Conservation (phyloP, 2,888 invertebrate genomes). For the Ophion ellenae region DNA sequence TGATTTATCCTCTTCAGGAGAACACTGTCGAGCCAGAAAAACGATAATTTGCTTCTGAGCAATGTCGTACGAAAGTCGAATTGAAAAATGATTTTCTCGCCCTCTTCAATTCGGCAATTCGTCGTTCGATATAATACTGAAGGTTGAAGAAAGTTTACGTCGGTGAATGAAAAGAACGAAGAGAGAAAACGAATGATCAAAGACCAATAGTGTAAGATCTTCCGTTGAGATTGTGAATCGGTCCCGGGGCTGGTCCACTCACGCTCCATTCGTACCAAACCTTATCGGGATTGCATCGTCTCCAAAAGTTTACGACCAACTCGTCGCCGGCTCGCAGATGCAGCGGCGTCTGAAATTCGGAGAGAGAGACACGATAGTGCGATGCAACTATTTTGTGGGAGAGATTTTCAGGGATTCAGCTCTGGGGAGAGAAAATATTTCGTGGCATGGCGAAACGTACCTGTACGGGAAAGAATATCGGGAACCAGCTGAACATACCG, state of each 20-base stretch:
- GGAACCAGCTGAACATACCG: conserved; percentile 99
- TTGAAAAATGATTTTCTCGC: neutral
- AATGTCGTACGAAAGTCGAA: neutral
- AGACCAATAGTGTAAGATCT: conserved; percentile 89
- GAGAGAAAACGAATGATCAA: conserved; percentile 73
- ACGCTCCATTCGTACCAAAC: conserved; percentile 99
- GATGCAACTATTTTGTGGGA: neutral
- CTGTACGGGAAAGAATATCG: conserved; percentile 95
- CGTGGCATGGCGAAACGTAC: conserved; percentile 84
- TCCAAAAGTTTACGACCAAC: conserved; percentile 94
- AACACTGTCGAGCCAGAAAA: neutral
- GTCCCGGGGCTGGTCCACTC: conserved; percentile 86
- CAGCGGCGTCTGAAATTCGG: conserved; percentile 87
- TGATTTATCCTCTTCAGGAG: neutral
- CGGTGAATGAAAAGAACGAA: conserved; percentile 17
- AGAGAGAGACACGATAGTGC: neutral
- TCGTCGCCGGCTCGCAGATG: conserved; percentile 89
- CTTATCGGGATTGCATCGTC: conserved; percentile 90
- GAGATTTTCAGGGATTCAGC: neutral
- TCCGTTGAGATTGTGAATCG: conserved; percentile 90
- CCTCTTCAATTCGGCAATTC: neutral
- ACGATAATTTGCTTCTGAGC: neutral
- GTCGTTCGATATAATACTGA: conserved; percentile 35
- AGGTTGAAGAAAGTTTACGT: conserved; percentile 9
- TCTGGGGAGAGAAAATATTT: neutral